Base-by-base conservation (phyloP, 2,888 invertebrate genomes). In the Aethes cnicana region DNA sequence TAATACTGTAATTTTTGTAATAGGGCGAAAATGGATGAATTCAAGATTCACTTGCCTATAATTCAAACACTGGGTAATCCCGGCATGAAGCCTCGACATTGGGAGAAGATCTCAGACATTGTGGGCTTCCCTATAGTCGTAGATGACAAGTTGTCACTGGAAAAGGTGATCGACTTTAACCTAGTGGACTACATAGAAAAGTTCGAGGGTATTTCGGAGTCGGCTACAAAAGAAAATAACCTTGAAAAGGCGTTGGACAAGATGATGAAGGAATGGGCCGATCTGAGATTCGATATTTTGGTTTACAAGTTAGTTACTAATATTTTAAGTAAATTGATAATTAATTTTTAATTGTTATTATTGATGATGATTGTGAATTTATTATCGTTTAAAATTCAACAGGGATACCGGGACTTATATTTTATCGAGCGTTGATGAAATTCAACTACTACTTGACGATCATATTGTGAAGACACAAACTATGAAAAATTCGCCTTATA, bases 381-480 rank as follows among this genome's bases (percentile, higher is more conserved):
- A n/a, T n/a, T n/a, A n/a, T n/a, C n/a, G n/a, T n/a, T n/a, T 47
- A 36, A 18, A 9, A 9, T 46, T 46, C 33, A 32, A 55, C 68
- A 92, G 96, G 65, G 95, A 97, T 78, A 96, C 97, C 4, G 98
- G 98, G 7, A 97, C 98, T 0, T 95, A 92, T 64, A 97, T 98
- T 61, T 87, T 98, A 55, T 95, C 97, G 0, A 93, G 96, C 53
- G 92, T 98, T 3, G 98, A 98, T 81, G 98, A 98, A 67, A 97
- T 98, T 71, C 98, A 98, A 81, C 88, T 97, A 23, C 84, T 97
- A 41, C 84, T 98, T 47, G 98, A 98, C 78, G 98, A 98, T 77
- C 98, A 98, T 75, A 95, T 98, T 61, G 95, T 98, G 5, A 98
- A 98, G 83, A 97, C 98, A 1, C 98, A 98, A 77, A 98, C 98